Conservation (phyloP, 2,888 invertebrate species). For the Harmothoe impar region DNA sequence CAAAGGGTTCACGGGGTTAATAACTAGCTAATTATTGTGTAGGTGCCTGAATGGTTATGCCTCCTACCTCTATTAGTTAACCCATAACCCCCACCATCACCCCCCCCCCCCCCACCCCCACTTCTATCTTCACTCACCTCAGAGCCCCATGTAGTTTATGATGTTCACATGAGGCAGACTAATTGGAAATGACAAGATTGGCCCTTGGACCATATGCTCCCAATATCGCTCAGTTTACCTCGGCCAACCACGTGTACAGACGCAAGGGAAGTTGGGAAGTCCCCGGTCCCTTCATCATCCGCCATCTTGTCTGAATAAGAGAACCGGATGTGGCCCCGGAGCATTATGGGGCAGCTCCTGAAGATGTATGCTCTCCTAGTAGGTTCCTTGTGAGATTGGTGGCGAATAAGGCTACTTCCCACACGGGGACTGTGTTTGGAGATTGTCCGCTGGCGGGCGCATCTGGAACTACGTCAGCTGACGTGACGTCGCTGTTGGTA, state of each 20-base stretch:
- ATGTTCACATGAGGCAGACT: neutral
- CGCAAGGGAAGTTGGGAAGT: neutral
- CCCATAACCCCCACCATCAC: neutral
- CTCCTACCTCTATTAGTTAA: neutral
- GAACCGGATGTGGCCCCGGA: conserved; percentile 19
- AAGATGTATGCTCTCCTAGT: neutral
- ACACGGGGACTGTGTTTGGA: neutral
- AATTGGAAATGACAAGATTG: conserved; percentile 12
- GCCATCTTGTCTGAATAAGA: neutral
- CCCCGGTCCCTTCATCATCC: conserved; percentile 15
- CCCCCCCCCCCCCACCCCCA: too few species aligned
- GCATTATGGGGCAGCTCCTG: conserved; percentile 13
- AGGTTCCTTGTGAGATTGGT: neutral
- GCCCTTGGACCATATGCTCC: conserved; percentile 3
- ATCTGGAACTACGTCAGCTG: neutral
- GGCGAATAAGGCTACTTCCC: too few species aligned
- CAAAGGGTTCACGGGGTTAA: neutral
- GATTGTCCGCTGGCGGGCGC: neutral
- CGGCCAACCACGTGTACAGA: neutral
- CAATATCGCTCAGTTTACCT: conserved; percentile 35
- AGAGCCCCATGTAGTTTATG: conserved; percentile 16
- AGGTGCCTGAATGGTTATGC: neutral
- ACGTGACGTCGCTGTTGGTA: neutral
- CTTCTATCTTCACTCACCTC: too few species aligned
- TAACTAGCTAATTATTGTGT: neutral